phyloP scores from a whole-genome alignment of 2,888 invertebrate genomes.

The Trissoscelio sp. region DNA sequence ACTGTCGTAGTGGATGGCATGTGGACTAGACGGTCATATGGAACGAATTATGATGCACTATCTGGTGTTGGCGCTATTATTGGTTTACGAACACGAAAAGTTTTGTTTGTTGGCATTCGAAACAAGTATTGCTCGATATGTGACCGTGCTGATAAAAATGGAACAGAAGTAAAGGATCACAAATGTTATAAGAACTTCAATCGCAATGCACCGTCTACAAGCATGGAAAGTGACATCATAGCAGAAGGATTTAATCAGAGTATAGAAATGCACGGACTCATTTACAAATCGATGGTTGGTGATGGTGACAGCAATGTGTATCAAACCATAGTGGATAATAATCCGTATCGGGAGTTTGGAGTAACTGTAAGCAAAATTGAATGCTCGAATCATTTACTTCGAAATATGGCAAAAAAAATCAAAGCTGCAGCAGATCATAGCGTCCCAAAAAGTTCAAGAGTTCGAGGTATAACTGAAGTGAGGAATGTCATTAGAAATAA shows the following conservation, averaged over 20 bases:
- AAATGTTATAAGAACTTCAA: too few relatives aligned
- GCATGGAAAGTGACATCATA: conserved; percentile 9
- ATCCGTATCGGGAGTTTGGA: too few relatives aligned
- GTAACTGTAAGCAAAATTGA: too few relatives aligned
- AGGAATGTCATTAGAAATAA: too few relatives aligned
- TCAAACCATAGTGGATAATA: too few relatives aligned
- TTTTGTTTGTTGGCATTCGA: neutral
- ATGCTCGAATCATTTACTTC: too few relatives aligned
- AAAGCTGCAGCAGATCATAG: too few relatives aligned
- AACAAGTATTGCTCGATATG: neutral
- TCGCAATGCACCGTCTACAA: neutral
- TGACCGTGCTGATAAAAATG: too few relatives aligned
- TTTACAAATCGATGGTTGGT: neutral
- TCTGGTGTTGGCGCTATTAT: neutral
- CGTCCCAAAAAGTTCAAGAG: too few relatives aligned
- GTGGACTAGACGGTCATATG: neutral
- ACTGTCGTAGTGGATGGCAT: neutral
- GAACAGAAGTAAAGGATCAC: too few relatives aligned
- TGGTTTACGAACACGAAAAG: neutral
- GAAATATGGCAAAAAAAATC: too few relatives aligned
- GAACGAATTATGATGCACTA: neutral
- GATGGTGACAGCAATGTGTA: neutral
- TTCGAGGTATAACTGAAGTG: too few relatives aligned
- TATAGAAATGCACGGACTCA: neutral
- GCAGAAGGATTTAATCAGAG: neutral